These are phyloP conservation scores for Cataglyphis albicans DNA, from an alignment of 2,888 invertebrate species.

Conservation along the genomic window DNA sequence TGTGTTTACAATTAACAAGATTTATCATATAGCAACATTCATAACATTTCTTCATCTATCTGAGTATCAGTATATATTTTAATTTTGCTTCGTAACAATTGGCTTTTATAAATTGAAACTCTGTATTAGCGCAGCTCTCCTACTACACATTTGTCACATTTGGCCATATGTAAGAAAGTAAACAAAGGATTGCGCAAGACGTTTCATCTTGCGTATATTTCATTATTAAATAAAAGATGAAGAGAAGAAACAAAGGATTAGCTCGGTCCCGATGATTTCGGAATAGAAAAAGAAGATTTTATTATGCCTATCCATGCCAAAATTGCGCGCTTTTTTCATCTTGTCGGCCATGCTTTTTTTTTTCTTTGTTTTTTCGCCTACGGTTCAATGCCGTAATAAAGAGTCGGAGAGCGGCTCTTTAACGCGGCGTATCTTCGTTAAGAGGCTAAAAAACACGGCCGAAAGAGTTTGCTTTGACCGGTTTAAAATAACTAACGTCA, in stretches of 20 bases:
- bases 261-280: not conserved
- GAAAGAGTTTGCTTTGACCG: conserved; percentile 82
- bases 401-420: conserved; percentile 67
- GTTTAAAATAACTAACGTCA: conserved; percentile 82
- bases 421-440: conserved; percentile 81
- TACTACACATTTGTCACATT: not conserved
- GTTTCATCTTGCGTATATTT: not conserved
- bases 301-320: not conserved
- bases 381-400: conserved; percentile 78
- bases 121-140: not conserved
- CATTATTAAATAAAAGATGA: not conserved
- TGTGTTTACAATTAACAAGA: not conserved
- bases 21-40: not conserved
- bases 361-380: conserved; percentile 62
- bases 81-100: not conserved
- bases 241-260: not conserved
- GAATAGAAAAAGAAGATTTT: not conserved
- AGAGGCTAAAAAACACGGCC: conserved; percentile 76
- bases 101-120: not conserved
- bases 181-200: not conserved
- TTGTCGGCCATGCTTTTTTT: conserved; percentile 63
- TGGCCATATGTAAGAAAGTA: not conserved
- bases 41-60: not conserved
- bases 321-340: not conserved
- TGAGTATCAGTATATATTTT: not conserved